Evolutionary conservation across 2,797 vertebrate genomes (phyloP).

Genomic region (Cetoscarus ocellatus): DNA sequence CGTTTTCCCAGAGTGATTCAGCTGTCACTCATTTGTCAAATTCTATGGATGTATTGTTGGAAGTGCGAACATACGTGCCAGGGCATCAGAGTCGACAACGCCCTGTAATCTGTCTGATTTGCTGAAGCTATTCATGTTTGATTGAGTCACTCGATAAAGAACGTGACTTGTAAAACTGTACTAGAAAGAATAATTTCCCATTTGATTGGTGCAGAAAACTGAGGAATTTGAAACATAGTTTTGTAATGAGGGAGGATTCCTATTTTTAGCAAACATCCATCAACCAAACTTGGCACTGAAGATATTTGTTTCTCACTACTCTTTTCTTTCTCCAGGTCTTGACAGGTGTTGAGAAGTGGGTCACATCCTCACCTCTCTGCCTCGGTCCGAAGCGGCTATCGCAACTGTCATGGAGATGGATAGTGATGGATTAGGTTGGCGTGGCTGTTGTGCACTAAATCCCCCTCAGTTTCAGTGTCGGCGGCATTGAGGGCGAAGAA

Average conservation of each 20-base stretch:
- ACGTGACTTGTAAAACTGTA: constrained; percentile 14
- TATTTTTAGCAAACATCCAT: constrained; percentile 63
- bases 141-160: constrained; percentile 1
- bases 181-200: constrained; percentile 9
- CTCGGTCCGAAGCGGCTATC: constrained; percentile 23
- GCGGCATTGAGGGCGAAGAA: constrained; percentile 30
- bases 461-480: constrained; percentile 59
- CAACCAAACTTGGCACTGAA: constrained; percentile 34
- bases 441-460: constrained; percentile 55
- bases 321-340: constrained; percentile 55
- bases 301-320: constrained; percentile 50
- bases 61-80: constrained; percentile 17
- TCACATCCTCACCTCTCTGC: constrained; percentile 50
- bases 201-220: background rate
- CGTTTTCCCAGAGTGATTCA: constrained; percentile 51
- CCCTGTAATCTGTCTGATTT: constrained; percentile 10
- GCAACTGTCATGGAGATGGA: constrained; percentile 50
- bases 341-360: constrained; percentile 71
- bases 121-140: constrained; percentile 27
- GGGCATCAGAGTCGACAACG: constrained; percentile 1
- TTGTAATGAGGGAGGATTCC: constrained; percentile 42
- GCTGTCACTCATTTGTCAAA: constrained; percentile 50
- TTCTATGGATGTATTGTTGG: constrained; percentile 12
- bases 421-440: constrained; percentile 65
- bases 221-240: constrained; percentile 22